Conservation (phyloP, 2,888 invertebrate species). For the Campoletis raptor region DNA sequence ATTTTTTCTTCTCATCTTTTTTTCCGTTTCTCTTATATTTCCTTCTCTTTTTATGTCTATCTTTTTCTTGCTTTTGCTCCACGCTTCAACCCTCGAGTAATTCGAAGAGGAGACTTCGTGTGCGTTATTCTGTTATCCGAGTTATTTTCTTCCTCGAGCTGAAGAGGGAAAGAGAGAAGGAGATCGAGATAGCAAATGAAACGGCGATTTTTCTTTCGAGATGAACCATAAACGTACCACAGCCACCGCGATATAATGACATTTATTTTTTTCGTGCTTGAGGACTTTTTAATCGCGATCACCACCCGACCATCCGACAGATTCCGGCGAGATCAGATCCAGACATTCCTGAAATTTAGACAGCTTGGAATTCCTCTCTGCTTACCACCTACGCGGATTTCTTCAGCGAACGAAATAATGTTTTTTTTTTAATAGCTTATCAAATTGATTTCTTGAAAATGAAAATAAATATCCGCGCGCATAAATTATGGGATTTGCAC, state of each 20-base stretch:
- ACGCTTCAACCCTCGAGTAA: slow-evolving; percentile 9
- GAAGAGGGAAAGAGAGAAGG: slow-evolving; percentile 37
- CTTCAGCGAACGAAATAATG: not conserved
- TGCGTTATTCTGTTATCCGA: slow-evolving; percentile 51
- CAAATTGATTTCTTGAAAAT: not conserved
- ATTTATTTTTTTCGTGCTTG: slow-evolving; percentile 27
- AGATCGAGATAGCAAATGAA: slow-evolving; percentile 65
- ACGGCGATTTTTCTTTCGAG: slow-evolving; percentile 38
- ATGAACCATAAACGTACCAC: slow-evolving; percentile 29
- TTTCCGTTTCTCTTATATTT: slow-evolving; percentile 13
- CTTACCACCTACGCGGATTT: not conserved
- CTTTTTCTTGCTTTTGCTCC: slow-evolving; percentile 3
- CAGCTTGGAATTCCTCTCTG: not conserved
- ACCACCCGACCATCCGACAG: slow-evolving; percentile 15
- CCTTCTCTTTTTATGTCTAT: not conserved
- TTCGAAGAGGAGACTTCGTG: slow-evolving; percentile 57
- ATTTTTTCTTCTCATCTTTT: slow-evolving; percentile 2
- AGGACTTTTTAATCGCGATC: not conserved
- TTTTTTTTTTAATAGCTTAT: slow-evolving; percentile 5
- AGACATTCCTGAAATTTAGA: slow-evolving; percentile 52
- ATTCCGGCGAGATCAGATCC: slow-evolving; percentile 32
- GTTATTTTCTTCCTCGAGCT: slow-evolving; percentile 45
- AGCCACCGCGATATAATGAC: slow-evolving; percentile 55
- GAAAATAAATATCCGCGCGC: not conserved
- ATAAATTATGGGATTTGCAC: not conserved